Conservation (phyloP, 2,113 vertebrate genomes). For the Chionomys nivalis region DNA sequence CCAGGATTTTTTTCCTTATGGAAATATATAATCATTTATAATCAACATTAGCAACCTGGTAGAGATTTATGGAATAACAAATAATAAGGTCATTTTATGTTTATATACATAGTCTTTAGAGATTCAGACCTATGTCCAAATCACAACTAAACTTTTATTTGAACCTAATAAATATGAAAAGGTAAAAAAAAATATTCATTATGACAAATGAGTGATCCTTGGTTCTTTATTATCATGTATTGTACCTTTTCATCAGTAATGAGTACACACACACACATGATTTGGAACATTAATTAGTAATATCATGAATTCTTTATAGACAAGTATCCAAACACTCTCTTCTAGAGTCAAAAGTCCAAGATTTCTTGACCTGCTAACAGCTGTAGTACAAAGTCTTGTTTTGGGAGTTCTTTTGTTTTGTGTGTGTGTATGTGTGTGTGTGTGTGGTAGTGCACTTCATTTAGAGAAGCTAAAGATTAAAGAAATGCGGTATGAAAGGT, state of each 20-base stretch:
- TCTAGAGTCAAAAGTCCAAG: not conserved
- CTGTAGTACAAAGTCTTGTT: not conserved
- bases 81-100: not conserved
- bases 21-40: not conserved
- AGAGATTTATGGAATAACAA: not conserved
- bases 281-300: not conserved
- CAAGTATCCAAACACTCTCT: not conserved
- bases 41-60: constrained; percentile 15
- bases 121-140: not conserved
- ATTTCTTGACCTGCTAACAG: not conserved
- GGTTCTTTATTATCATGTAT: not conserved
- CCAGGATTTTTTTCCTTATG: not conserved
- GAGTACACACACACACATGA: not conserved
- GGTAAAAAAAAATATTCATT: not conserved
- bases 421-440: not conserved
- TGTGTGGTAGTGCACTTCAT: not conserved
- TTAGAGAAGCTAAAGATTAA: constrained; percentile 6
- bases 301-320: not conserved
- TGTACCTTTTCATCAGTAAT: not conserved
- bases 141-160: not conserved
- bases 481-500: not conserved
- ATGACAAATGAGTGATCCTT: not conserved
- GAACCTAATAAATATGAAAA: constrained; percentile 34
- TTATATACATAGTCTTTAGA: not conserved
- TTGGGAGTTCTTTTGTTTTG: not conserved